phyloP scores from a whole-genome alignment of 2,888 invertebrate genomes.

The Tridacna crocea region DNA sequence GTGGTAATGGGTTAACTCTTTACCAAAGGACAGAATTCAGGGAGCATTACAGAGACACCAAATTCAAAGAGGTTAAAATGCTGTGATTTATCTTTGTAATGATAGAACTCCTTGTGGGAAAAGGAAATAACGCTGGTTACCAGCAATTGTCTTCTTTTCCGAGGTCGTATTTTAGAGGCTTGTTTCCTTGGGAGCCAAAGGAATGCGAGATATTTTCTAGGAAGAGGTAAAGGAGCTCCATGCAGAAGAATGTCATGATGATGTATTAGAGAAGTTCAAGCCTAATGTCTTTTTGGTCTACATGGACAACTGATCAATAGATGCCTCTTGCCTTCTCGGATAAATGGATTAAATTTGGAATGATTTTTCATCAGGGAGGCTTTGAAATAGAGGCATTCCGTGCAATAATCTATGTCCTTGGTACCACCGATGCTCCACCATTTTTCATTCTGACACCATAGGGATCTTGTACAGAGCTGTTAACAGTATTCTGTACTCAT shows the following conservation, averaged over 20 bases:
- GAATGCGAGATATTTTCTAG: not conserved
- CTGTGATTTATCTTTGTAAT: too few species aligned
- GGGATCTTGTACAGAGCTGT: not conserved
- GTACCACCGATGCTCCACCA: not conserved
- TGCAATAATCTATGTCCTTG: conserved; percentile 7
- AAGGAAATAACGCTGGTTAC: too few species aligned
- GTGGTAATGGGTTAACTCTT: too few species aligned
- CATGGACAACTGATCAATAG: conserved; percentile 24
- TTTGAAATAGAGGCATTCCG: conserved; percentile 7
- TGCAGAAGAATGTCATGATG: conserved; percentile 26
- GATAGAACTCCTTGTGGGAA: too few species aligned
- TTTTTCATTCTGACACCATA: conserved; percentile 4
- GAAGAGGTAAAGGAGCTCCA: conserved; percentile 5
- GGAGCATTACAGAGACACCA: too few species aligned
- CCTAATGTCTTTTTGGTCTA: conserved; percentile 31
- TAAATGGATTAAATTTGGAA: conserved; percentile 26
- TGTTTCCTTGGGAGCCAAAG: too few species aligned
- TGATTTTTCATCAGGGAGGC: conserved; percentile 16
- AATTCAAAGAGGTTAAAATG: too few species aligned
- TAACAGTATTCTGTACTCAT: not conserved
- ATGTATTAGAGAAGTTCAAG: conserved; percentile 19
- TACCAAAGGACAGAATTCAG: too few species aligned
- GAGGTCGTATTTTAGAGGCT: too few species aligned
- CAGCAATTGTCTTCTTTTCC: too few species aligned
- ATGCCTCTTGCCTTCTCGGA: conserved; percentile 13